Percentiles rank a stretch among this genome's conserved stretches.
phyloP scores from a whole-genome alignment of 1,140 invertebrate species.

The Helicoverpa zea region DNA sequence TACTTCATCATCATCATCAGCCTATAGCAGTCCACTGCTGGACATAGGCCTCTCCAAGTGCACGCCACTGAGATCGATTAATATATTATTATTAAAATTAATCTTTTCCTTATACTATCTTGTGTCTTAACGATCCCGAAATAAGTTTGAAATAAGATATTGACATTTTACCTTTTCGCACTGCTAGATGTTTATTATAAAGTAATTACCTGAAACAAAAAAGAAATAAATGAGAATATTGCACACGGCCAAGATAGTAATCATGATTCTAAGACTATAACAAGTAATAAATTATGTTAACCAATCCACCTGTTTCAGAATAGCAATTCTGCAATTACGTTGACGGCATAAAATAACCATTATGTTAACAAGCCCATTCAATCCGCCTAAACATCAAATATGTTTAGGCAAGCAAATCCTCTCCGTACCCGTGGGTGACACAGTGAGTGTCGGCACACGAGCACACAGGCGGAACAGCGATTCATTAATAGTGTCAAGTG shows the following conservation, averaged over 20 bases:
- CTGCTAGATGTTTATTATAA: not conserved
- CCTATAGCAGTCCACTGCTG: no score
- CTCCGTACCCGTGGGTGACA: constrained; percentile 3
- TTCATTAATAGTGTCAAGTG: constrained; percentile 50
- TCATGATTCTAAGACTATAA: no score
- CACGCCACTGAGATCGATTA: no score
- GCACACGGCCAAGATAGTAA: no score
- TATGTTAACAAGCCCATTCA: constrained; percentile 3
- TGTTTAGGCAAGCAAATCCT: constrained; percentile 6
- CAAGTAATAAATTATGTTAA: not conserved
- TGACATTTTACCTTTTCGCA: constrained; percentile 1
- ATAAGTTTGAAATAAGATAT: not conserved
- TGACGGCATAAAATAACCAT: not conserved
- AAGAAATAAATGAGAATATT: not conserved
- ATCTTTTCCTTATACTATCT: no score
- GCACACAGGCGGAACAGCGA: constrained; percentile 18
- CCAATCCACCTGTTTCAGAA: not conserved
- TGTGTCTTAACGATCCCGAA: not conserved
- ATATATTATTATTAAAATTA: no score
- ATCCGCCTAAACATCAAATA: not conserved
- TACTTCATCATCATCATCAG: no score
- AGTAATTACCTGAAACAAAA: constrained; percentile 40
- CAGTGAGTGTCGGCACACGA: constrained; percentile 6
- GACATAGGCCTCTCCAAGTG: no score
- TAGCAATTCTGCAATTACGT: not conserved